Evolutionary conservation across 2,797 vertebrate genomes (phyloP), one percentile per base, ranked within the genome.

Genomic region (Eleutherodactylus coqui): DNA sequence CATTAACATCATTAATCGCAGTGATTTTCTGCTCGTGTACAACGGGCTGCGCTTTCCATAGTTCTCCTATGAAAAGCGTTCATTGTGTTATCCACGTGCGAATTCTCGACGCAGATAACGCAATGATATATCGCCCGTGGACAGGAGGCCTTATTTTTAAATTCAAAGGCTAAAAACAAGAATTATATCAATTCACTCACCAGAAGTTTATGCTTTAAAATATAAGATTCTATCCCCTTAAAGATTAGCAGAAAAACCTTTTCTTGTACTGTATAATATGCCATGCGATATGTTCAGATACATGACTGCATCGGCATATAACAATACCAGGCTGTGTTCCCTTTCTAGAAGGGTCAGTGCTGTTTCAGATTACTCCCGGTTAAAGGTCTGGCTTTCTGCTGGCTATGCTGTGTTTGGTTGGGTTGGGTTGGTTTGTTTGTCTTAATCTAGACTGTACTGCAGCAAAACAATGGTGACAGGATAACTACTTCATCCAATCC

Each of bases 401-500:
- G 27, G 10, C 41, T 47, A 6, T 1, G 36, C 7, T 80, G 24
- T 67, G 21, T 34, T 64, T 80, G n/a, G n/a, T n/a, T n/a, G n/a
- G n/a, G n/a, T n/a, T n/a, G n/a, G n/a, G n/a, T n/a, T n/a, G n/a
- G n/a, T n/a, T n/a, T n/a, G n/a, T n/a, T n/a, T n/a, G n/a, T n/a
- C n/a, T n/a, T n/a, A 67, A 67, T 80, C 43, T 36, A n/a, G n/a
- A 45, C 43, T 67, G 21, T 11, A 13, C 38, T 64, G 78, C 27
- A 27, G 19, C 27, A 51, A 49, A 29, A 77, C 73, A 67, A 24
- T 51, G 16, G 55, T n/a, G 75, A n/a, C 55, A 53, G 83, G 34
- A 70, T 85, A 38, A 85, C 60, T 5, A 21, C 45, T 47, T 84
- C 43, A 16, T 34, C 24, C 70, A 85, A 85, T 85, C 62, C n/a